Base-by-base conservation (phyloP, 35 echinoderm and acorn worm genomes). In the Lytechinus pictus region DNA sequence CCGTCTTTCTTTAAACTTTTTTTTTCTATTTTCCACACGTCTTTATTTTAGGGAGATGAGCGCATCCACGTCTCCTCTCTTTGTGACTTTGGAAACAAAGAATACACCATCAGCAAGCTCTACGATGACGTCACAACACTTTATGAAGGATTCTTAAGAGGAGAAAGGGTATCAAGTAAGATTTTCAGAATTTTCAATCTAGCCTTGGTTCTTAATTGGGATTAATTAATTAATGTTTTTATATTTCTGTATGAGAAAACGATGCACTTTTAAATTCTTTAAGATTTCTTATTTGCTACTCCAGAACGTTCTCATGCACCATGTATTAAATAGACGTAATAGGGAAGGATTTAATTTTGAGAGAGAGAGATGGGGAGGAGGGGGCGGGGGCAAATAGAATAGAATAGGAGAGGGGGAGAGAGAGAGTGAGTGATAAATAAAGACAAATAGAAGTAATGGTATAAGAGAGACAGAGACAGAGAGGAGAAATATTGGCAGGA, bases 111-210 rank as follows among this genome's bases (percentile, higher is more conserved):
- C 52, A 55, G 29, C 28, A 54, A 93, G 28, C 54, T 93, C 13
- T 93, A 93, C 11, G 92, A 93, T 57, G 92, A 93, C 92, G 92
- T 93, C 92, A 56, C 53, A 13, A 93, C 92, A 54, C 54, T 57
- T 19, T 93, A 93, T 54, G 92, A 93, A 57, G 92, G 92, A 24
- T 93, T 93, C 55, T 10, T 93, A n/a, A 29, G 92, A 55, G 92
- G 92, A 93, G 92, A 93, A 54, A 93, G 52, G 55, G 92, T 93
- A 19, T 93, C 92, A 93, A 93, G 92, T 93, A 57, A 57, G 92
- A 53, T 9, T 44, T 44, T 44, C 33, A 44, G 33, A 44, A 44
- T 44, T 44, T 44, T 44, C 33, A 44, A 44, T 44, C 33, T 44
- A 44, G 33, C 33, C 2, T 44, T 44, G 33, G 33, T 44, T 44